Conservation (phyloP, 1,140 invertebrate genomes). For the Riptortus pedestris region DNA sequence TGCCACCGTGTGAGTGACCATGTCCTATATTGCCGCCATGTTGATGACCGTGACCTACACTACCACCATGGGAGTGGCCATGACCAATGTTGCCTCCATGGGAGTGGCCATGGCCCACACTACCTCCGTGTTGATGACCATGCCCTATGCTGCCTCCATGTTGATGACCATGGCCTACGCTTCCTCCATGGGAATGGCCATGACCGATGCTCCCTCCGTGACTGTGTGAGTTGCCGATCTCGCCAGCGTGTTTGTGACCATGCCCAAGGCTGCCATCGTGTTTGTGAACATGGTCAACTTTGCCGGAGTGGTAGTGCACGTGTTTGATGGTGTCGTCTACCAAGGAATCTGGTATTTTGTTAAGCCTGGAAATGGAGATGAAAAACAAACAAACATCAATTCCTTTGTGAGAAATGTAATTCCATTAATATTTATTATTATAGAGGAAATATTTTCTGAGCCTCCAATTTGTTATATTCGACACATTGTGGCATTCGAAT, state of each 20-base stretch:
- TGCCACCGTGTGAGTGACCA: too few species aligned
- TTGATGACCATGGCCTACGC: slow-evolving; percentile 1
- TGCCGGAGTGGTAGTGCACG: slow-evolving; percentile 19
- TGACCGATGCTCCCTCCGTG: slow-evolving; percentile 3
- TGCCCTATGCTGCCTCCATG: slow-evolving; percentile 1
- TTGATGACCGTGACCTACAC: slow-evolving; percentile 2
- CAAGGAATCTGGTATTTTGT: background rate
- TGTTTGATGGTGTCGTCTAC: slow-evolving; percentile 19
- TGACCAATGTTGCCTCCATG: slow-evolving; percentile 9
- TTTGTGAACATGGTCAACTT: slow-evolving; percentile 19
- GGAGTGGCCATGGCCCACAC: background rate
- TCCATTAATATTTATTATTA: background rate
- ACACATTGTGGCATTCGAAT: background rate
- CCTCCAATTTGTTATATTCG: background rate
- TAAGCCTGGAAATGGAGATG: background rate
- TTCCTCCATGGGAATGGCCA: background rate
- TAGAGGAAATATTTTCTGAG: background rate
- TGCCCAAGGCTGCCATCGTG: slow-evolving; percentile 7
- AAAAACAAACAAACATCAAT: background rate
- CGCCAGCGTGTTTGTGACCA: slow-evolving; percentile 8
- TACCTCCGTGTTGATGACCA: background rate
- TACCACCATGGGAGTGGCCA: slow-evolving; percentile 8
- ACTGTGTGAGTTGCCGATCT: slow-evolving; percentile 8
- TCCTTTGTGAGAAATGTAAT: background rate
- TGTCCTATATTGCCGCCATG: too few species aligned